A percentile compares a stretch with the other conserved stretches of the same genome.
phyloP scores from a whole-genome alignment of 53 echinoderm and acorn worm species.

The Pentamera pediparva region DNA sequence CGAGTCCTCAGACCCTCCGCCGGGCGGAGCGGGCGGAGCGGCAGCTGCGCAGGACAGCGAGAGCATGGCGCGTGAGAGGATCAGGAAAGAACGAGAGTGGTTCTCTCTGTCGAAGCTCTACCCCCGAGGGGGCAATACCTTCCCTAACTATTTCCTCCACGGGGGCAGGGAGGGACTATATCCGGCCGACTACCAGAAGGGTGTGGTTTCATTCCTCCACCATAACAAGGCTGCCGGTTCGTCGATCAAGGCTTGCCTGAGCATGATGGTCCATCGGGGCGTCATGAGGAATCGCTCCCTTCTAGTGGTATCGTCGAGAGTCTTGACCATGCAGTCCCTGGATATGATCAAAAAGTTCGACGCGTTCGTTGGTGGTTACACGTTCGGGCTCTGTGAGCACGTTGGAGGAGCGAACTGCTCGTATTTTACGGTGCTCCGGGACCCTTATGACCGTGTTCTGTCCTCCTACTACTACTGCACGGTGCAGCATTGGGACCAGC shows the following conservation, averaged over 20 bases:
- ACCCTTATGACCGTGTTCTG: constrained; percentile 23
- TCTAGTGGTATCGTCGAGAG: not conserved
- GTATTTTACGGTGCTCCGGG: constrained; percentile 16
- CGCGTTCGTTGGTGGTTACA: constrained; percentile 15
- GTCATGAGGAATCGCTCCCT: not conserved
- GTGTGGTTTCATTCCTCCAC: constrained; percentile 8
- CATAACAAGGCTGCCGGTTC: constrained; percentile 24
- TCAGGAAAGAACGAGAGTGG: too few relatives aligned
- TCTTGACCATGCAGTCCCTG: not conserved
- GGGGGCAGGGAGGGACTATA: not conserved
- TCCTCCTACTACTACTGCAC: constrained; percentile 22
- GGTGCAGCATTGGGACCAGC: constrained; percentile 9
- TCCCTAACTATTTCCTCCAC: not conserved
- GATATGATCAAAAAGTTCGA: not conserved
- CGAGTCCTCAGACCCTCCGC: too few relatives aligned
- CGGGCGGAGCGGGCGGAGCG: too few relatives aligned
- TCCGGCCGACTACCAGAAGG: not conserved
- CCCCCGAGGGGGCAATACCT: constrained; percentile 1
- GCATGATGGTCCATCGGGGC: not conserved
- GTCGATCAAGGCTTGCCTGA: not conserved
- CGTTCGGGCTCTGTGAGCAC: constrained; percentile 14
- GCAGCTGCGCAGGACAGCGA: too few relatives aligned
- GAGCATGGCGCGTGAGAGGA: too few relatives aligned
- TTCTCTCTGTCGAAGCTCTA: not conserved
- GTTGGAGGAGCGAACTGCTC: constrained; percentile 5